Evolutionary conservation across 2,888 invertebrate species (phyloP), one percentile per base, ranked within the genome.

Genomic region (Lacanobia oleracea): DNA sequence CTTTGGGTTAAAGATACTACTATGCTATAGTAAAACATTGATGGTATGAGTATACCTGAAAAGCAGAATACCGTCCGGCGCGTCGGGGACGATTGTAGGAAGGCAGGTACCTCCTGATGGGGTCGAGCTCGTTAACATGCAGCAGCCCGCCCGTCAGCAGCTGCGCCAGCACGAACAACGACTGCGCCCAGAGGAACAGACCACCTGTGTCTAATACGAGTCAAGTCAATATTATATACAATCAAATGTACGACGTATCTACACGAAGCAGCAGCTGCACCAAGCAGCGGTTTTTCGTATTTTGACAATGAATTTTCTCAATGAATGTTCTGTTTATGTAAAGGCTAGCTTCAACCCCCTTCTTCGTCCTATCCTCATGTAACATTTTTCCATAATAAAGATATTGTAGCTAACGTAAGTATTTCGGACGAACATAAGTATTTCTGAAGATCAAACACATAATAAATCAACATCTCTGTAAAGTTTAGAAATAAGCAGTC

Each of bases 41-140:
- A 23, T 60, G 27, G 37, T 12, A 21, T 14, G 18, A 53, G 16
- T 10, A 4, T 77, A 95, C 99, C 98, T 99, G 99, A 95, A 99
- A 99, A 37, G 99, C 99, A 0, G 99, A 99, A 94, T 99, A 99
- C 79, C 99, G 96, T 59, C 99, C 98, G 65, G 98, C 98, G 88
- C 98, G 97, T 53, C 98, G 96, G 0, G 99, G 99, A 61, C 99
- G 96, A 92, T 99, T 99, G 92, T 99, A 99, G 0, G 99, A 99
- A 0, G 99, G 99, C 86, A 99, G 96, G 94, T 99, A 99, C 48
- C 99, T 97, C 62, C 99, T 96, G 83, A 99, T 98, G 0, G 99
- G 99, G 94, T 99, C 99, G 77, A 99, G 94, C 94, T 99, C 99
- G 89, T 99, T 99, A 50, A 99, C 98, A 91, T 99, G 98, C 68